These are phyloP conservation scores for Amphipyra berbera DNA, from an alignment of 2,888 invertebrate genomes.

Conservation along the genomic window DNA sequence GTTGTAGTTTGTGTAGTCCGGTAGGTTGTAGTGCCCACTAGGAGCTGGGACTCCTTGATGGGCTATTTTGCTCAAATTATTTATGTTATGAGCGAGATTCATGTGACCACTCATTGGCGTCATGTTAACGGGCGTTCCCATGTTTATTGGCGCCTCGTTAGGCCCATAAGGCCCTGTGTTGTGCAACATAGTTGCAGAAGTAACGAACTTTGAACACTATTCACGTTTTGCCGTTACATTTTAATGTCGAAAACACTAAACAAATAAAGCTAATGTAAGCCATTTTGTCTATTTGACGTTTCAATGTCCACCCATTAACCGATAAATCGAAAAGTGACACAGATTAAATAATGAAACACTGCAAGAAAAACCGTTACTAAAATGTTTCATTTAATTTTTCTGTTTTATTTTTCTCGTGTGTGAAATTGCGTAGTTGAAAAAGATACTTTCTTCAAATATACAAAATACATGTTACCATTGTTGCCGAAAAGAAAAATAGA, in stretches of 20 bases:
- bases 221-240: constrained; percentile 59
- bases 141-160: constrained; percentile 76
- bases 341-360: constrained; percentile 9
- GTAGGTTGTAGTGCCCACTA: constrained; percentile 69
- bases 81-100: constrained; percentile 74
- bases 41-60: constrained; percentile 67
- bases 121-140: constrained; percentile 75
- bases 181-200: constrained; percentile 75
- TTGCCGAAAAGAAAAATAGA: too few species aligned
- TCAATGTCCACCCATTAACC: constrained; percentile 56
- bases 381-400: not conserved
- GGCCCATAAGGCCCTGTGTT: constrained; percentile 81
- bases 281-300: constrained; percentile 78
- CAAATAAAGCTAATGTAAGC: constrained; percentile 76
- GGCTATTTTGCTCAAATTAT: constrained; percentile 73
- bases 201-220: constrained; percentile 39
- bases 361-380: constrained; percentile 25
- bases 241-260: constrained; percentile 65
- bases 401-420: not conserved
- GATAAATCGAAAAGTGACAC: constrained; percentile 24
- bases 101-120: constrained; percentile 68
- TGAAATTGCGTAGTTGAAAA: not conserved
- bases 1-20: constrained; percentile 71
- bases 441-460: too few species aligned
- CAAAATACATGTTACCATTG: too few species aligned